These are phyloP conservation scores for Neomonachus schauinslandi DNA, from an alignment of 2,113 vertebrate species.

Conservation along the genomic window DNA sequence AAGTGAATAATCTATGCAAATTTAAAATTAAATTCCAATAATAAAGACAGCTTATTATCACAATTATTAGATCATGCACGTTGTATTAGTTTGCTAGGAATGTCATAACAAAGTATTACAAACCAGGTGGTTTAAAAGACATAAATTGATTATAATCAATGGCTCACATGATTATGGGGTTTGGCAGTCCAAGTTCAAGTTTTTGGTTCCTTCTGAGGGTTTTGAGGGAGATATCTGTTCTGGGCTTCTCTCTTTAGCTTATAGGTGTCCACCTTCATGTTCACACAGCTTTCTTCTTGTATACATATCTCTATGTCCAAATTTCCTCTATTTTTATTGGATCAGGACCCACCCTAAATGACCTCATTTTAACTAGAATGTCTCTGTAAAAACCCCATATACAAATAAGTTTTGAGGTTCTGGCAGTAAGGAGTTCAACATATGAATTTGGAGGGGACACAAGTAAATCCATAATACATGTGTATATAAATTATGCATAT, in stretches of 20 bases:
- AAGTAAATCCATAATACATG: neutral
- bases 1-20: neutral
- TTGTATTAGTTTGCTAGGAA: neutral
- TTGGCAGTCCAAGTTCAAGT: neutral
- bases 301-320: neutral
- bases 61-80: neutral
- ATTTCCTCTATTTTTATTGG: neutral
- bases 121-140: neutral
- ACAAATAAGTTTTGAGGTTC: neutral
- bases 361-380: neutral
- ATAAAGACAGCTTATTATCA: neutral
- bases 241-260: neutral
- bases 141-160: neutral
- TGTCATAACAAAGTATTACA: neutral
- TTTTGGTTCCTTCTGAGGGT: neutral
- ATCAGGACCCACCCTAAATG: neutral
- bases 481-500: neutral
- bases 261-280: neutral
- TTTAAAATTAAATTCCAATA: neutral
- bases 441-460: neutral
- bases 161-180: neutral
- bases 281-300: neutral
- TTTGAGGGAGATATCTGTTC: neutral
- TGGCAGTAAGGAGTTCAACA: neutral
- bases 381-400: neutral